These are phyloP conservation scores for Pristionchus mayeri DNA, from an alignment of 2,888 invertebrate genomes.

Conservation along the genomic window DNA sequence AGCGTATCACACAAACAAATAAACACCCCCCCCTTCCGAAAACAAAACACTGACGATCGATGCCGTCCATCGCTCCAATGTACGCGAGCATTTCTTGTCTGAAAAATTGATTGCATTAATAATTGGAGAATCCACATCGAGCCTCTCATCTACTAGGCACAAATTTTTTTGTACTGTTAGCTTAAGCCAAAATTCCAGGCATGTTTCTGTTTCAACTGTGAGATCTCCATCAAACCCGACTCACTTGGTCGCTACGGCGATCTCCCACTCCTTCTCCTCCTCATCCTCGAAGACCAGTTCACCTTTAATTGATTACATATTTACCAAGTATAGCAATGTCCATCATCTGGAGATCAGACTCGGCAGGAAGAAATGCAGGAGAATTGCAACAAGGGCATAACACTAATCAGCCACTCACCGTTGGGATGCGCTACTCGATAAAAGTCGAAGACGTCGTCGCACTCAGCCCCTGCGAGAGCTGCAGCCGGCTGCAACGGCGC, in stretches of 20 bases:
- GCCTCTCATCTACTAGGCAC: too few species aligned
- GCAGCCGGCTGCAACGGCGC: conserved; percentile 50
- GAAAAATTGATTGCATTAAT: not conserved
- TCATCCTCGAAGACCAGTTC: conserved; percentile 51
- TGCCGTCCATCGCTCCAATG: conserved; percentile 44
- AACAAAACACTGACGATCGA: not conserved
- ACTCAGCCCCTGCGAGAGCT: conserved; percentile 51
- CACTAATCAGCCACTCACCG: too few species aligned
- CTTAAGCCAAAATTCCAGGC: too few species aligned
- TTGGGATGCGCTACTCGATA: conserved; percentile 59
- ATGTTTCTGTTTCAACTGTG: too few species aligned
- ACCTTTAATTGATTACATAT: not conserved
- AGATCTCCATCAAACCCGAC: not conserved
- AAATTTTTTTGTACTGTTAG: too few species aligned
- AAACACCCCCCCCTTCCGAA: too few species aligned
- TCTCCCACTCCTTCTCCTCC: conserved; percentile 44
- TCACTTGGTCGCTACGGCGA: conserved; percentile 39
- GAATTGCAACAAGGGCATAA: too few species aligned
- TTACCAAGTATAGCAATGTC: not conserved
- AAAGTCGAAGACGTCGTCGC: conserved; percentile 70
- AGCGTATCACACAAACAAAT: not conserved
- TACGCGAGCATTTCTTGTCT: conserved; percentile 49
- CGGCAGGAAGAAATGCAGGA: too few species aligned
- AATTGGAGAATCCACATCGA: not conserved
- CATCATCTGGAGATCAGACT: not conserved